A percentile compares a stretch with the other conserved stretches of the same genome.
Conservation (phyloP, 2,797 vertebrate species). For the Poecile montanus region DNA sequence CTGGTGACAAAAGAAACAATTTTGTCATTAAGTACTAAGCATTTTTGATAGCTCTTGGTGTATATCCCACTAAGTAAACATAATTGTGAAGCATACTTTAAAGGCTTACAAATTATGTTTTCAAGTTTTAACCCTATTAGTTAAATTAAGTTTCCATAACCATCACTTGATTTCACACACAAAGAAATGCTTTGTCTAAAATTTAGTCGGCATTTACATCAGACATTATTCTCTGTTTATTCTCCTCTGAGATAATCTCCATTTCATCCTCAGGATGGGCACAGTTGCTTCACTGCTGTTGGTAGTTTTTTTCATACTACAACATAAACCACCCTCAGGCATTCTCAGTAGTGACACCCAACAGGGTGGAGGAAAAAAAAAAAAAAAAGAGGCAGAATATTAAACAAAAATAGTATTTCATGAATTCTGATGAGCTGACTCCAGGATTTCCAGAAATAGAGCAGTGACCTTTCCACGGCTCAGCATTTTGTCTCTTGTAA, state of each 20-base stretch:
- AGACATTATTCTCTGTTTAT: not conserved
- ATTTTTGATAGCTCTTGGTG: not conserved
- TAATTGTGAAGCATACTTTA: not conserved
- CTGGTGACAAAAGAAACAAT: not conserved
- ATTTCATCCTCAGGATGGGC: not conserved
- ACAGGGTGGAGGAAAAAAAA: not conserved
- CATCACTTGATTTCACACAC: not conserved
- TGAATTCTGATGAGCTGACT: conserved; percentile 56
- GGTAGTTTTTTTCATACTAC: not conserved
- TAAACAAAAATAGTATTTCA: conserved; percentile 32
- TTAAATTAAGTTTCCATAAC: not conserved
- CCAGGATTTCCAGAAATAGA: conserved; percentile 48
- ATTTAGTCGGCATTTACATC: not conserved
- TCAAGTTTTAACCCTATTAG: not conserved
- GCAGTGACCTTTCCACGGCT: not conserved
- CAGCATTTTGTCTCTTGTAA: not conserved
- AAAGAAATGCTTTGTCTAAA: not conserved
- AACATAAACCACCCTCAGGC: not conserved
- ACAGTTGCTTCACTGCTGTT: not conserved
- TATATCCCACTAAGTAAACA: not conserved
- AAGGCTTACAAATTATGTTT: not conserved
- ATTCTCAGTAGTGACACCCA: not conserved
- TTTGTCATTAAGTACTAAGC: not conserved
- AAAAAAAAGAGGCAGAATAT: not conserved
- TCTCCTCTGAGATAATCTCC: not conserved